Base-by-base conservation (phyloP, 2,888 invertebrate genomes). In the Xestia rhomboidea region DNA sequence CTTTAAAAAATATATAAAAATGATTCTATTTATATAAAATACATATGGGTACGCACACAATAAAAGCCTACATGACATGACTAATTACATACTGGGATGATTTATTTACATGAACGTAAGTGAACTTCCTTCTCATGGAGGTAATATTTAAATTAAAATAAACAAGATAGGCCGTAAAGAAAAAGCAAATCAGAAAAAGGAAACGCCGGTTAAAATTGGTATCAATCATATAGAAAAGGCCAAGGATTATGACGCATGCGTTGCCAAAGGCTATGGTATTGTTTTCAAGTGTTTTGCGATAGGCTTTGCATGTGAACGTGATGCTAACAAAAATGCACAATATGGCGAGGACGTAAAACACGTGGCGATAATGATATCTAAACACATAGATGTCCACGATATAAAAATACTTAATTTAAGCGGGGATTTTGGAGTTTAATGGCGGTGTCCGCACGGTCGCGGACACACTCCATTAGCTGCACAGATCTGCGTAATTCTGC, bases 401-500 rank as follows among this genome's bases (percentile, higher is more conserved):
- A 83, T 80, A 85, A 85, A 87, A 81, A 84, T 89, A 79, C 77
- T 74, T 80, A 84, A 86, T 81, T 74, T 84, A 89, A 84, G 80
- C 78, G 69, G 77, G 81, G 80, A 86, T 85, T 87, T 76, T 84
- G 75, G 79, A 82, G 82, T 89, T 81, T 84, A 88, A 88, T 84
- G 86, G 82, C 83, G 82, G 82, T 81, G 85, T 82, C 87, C 82
- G 88, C 77, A 62, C 71, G 74, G 67, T 88, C 85, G 89, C 89
- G 88, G 92, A 90, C 92, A 93, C 93, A 94, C 92, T 93, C 93
- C 94, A 95, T 95, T 95, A 94, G 92, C 88, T 91, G 87, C 89
- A 91, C 90, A 89, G 93, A 93, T 92, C 91, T 93, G 93, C 93
- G 94, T 93, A 94, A 94, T 94, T 94, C 92, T 92, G 92, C 91